These are phyloP conservation scores for Epicampocera succincta DNA, from an alignment of 2,888 invertebrate genomes.

Conservation along the genomic window DNA sequence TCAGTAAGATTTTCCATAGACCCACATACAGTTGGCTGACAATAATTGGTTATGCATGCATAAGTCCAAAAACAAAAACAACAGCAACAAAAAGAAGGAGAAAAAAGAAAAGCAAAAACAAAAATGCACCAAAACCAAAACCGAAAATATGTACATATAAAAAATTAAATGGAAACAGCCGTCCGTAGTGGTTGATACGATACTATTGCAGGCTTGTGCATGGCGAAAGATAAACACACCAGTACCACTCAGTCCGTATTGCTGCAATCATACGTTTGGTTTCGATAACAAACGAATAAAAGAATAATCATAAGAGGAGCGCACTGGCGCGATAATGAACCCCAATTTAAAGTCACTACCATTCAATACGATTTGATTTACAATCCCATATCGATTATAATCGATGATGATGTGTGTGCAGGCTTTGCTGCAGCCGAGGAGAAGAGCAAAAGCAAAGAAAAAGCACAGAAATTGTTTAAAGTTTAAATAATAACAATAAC, in stretches of 20 bases:
- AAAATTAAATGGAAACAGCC: conserved; percentile 13
- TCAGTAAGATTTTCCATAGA: not conserved
- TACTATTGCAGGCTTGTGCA: not conserved
- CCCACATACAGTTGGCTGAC: conserved; percentile 8
- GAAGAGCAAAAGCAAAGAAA: conserved; percentile 29
- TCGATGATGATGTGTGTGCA: conserved; percentile 80
- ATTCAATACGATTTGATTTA: conserved; percentile 81
- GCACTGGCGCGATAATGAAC: conserved; percentile 77
- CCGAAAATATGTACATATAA: conserved; percentile 8
- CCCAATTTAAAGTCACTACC: conserved; percentile 80
- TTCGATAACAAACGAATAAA: conserved; percentile 51
- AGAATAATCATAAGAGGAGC: conserved; percentile 57
- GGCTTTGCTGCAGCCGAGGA: conserved; percentile 72
- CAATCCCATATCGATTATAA: conserved; percentile 82
- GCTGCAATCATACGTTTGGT: conserved; percentile 39
- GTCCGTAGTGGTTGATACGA: conserved; percentile 13
- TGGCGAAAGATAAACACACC: conserved; percentile 4
- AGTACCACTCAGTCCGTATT: conserved; percentile 11
- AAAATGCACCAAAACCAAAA: not conserved
- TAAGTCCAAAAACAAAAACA: not conserved
- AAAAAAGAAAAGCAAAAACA: not conserved
- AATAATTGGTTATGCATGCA: conserved; percentile 27
- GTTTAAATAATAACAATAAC: conserved; percentile 35
- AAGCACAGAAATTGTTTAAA: not conserved
- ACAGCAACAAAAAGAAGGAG: conserved; percentile 12